Evolutionary conservation across 2,113 vertebrate genomes (phyloP).

Genomic region (Poeciliopsis retropinna): DNA sequence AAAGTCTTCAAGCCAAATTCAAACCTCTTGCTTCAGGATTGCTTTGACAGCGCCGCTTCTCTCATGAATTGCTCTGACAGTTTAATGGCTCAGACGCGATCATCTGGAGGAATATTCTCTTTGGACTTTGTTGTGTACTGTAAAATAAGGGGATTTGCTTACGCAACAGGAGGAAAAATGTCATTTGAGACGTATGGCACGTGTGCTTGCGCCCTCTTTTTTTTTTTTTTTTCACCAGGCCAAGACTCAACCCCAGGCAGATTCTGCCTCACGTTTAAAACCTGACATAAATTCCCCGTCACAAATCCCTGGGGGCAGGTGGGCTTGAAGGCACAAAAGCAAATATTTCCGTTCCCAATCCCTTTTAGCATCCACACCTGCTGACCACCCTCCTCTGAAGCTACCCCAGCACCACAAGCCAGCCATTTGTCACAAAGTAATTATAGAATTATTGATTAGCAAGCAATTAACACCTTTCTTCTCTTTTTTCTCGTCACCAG

Average conservation of each 20-base stretch:
- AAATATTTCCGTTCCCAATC: conserved; percentile 85
- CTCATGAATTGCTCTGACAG: conserved; percentile 58
- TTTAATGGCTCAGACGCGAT: conserved; percentile 66
- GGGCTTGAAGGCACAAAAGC: conserved; percentile 81
- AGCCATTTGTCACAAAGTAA: conserved; percentile 87
- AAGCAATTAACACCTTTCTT: conserved; percentile 84
- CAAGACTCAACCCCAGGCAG: conserved; percentile 31
- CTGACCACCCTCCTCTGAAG: conserved; percentile 62
- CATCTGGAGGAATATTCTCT: conserved; percentile 37
- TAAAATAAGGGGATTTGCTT: conserved; percentile 23
- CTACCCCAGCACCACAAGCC: conserved; percentile 72
- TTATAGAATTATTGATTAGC: conserved; percentile 87
- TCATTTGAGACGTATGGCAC: conserved; percentile 21
- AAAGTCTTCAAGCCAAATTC: conserved; percentile 62
- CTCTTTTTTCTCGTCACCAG: conserved; percentile 30
- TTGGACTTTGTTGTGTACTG: conserved; percentile 31
- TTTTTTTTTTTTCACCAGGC: neutral
- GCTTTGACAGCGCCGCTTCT: conserved; percentile 45
- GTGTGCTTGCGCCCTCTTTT: conserved; percentile 11
- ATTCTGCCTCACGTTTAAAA: conserved; percentile 69
- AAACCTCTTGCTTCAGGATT: conserved; percentile 51
- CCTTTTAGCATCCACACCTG: conserved; percentile 74
- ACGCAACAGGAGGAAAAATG: conserved; percentile 21
- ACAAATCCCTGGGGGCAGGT: conserved; percentile 73
- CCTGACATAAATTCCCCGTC: conserved; percentile 81